Conservation (phyloP, 2,113 vertebrate species). For the Tenebrosternarchus preto region DNA sequence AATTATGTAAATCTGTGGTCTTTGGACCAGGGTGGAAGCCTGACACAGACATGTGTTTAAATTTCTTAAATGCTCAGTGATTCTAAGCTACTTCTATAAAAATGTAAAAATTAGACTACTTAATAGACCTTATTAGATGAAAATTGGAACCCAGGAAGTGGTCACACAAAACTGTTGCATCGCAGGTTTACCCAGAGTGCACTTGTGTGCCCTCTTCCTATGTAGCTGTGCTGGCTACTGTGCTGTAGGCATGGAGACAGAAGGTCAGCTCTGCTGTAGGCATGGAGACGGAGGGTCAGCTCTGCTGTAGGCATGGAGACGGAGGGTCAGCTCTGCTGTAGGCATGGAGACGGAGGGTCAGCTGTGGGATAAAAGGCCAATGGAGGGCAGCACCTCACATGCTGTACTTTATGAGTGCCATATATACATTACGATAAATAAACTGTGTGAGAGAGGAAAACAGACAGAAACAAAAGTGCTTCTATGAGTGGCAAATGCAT, state of each 20-base stretch:
- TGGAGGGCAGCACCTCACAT: neutral
- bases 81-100: neutral
- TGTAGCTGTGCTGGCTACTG: too few species aligned
- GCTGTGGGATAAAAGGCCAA: neutral
- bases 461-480: too few species aligned
- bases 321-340: neutral
- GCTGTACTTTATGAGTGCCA: neutral
- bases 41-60: neutral
- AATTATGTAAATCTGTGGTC: neutral
- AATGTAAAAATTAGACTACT: neutral
- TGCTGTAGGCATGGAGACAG: too few species aligned
- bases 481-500: too few species aligned
- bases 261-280: too few species aligned
- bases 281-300: too few species aligned
- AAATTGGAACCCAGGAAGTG: neutral
- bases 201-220: too few species aligned
- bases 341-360: neutral
- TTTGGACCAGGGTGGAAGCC: too few species aligned
- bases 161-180: neutral
- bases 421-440: neutral
- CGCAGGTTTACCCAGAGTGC: too few species aligned
- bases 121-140: neutral
- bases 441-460: too few species aligned
- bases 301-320: too few species aligned
- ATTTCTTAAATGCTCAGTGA: neutral